Evolutionary conservation across 2,113 vertebrate genomes (phyloP).

Genomic region (Entomyzon cyanotis): DNA sequence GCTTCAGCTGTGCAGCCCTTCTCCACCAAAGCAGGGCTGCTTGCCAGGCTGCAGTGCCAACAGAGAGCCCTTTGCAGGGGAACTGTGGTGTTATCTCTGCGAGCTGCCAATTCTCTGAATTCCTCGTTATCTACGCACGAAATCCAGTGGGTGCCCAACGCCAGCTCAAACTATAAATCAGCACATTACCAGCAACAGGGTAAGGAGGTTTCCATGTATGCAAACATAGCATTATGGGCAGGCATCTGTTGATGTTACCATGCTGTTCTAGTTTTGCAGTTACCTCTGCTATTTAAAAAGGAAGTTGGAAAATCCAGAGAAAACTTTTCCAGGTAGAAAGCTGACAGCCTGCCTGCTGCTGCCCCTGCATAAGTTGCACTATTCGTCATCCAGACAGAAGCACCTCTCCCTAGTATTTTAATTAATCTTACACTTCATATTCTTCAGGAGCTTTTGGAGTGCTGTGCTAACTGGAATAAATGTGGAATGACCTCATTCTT

Average conservation of each 20-base stretch:
- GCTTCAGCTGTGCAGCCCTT: neutral
- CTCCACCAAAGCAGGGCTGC: neutral
- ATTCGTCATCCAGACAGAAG: neutral
- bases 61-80: neutral
- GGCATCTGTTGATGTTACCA: neutral
- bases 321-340: neutral
- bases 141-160: neutral
- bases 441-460: neutral
- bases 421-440: neutral
- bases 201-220: neutral
- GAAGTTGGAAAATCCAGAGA: neutral
- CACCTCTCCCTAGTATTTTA: neutral
- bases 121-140: neutral
- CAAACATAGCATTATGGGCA: neutral
- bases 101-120: slow-evolving; percentile 8
- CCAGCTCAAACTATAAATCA: neutral
- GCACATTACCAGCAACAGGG: neutral
- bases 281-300: neutral
- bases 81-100: neutral
- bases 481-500: slow-evolving; percentile 21
- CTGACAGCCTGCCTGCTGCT: neutral
- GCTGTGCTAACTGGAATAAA: neutral
- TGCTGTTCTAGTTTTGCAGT: neutral
- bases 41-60: neutral
- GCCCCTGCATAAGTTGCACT: neutral